Conservation (phyloP, 2,113 vertebrate species). For the Rhegmatorhina hoffmannsi region DNA sequence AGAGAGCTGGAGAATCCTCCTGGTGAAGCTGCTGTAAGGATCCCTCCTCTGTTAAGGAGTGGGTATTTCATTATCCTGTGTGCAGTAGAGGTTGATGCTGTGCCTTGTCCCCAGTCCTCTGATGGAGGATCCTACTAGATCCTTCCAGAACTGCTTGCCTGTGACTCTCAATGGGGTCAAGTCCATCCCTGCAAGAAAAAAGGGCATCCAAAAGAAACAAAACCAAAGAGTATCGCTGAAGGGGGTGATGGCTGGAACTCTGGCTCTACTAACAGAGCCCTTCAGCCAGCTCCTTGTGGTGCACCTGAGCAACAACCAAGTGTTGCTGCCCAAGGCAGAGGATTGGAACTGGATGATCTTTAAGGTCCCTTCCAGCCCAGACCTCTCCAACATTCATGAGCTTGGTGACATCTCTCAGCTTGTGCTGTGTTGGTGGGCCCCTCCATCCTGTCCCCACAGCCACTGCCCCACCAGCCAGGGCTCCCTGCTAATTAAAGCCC, state of each 20-base stretch:
- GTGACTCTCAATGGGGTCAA: accelerated
- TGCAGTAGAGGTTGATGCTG: background rate
- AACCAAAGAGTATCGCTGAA: background rate
- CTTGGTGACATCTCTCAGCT: background rate
- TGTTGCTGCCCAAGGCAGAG: background rate
- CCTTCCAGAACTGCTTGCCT: background rate
- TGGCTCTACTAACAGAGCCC: background rate
- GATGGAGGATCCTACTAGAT: too few relatives aligned
- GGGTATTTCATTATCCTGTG: background rate
- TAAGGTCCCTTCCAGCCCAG: background rate
- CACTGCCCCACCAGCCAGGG: too few relatives aligned
- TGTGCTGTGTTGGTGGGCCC: accelerated
- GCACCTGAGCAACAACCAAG: background rate
- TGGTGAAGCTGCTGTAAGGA: background rate
- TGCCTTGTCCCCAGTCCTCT: background rate
- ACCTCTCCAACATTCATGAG: background rate
- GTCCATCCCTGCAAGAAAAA: background rate
- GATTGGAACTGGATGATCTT: background rate
- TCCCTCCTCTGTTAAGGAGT: background rate
- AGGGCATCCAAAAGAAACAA: background rate
- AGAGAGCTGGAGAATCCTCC: background rate
- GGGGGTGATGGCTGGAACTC: background rate
- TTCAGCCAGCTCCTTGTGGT: background rate
- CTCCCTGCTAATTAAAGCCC: background rate
- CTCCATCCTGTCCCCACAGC: background rate